These are phyloP conservation scores for Enteromius treurensis DNA, from an alignment of 2,797 vertebrate genomes.

Conservation along the genomic window DNA sequence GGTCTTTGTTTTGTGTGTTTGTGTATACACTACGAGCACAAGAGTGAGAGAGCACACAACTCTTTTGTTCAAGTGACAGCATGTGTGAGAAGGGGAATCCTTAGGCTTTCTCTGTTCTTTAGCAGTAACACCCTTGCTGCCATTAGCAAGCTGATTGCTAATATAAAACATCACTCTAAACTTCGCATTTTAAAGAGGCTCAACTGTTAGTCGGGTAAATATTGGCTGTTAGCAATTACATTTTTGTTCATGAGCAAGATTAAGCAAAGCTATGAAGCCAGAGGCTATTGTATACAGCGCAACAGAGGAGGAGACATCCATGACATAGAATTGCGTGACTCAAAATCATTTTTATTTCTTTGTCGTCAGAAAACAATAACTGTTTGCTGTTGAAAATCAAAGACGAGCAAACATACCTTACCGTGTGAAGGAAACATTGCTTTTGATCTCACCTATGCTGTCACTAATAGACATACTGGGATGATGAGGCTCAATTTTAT, in stretches of 20 bases:
- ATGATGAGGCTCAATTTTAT: constrained; percentile 1
- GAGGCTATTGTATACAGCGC: constrained; percentile 9
- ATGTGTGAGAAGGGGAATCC: constrained; percentile 64
- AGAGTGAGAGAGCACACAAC: constrained; percentile 50
- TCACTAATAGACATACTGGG: constrained; percentile 57
- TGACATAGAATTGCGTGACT: constrained; percentile 53
- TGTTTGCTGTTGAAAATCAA: constrained; percentile 57
- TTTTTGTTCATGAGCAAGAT: constrained; percentile 38
- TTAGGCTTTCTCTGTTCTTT: constrained; percentile 59
- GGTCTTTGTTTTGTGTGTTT: constrained; percentile 62
- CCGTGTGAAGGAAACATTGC: constrained; percentile 41
- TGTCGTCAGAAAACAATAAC: constrained; percentile 54
- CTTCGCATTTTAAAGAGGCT: constrained; percentile 22
- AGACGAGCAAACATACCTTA: constrained; percentile 41
- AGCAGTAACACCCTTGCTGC: constrained; percentile 61
- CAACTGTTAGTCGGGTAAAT: constrained; percentile 50
- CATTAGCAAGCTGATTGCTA: constrained; percentile 46
- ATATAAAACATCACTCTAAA: constrained; percentile 51
- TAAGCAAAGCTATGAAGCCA: constrained; percentile 30
- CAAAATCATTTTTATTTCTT: constrained; percentile 50
- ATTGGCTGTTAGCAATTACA: constrained; percentile 53
- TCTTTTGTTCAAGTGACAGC: constrained; percentile 68
- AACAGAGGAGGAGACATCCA: constrained; percentile 26
- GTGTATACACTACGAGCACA: constrained; percentile 45
- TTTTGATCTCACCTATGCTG: constrained; percentile 56